Percentiles rank a stretch among this genome's conserved stretches.
phyloP scores from a whole-genome alignment of 2,113 vertebrate genomes.

The Gulo gulo region DNA sequence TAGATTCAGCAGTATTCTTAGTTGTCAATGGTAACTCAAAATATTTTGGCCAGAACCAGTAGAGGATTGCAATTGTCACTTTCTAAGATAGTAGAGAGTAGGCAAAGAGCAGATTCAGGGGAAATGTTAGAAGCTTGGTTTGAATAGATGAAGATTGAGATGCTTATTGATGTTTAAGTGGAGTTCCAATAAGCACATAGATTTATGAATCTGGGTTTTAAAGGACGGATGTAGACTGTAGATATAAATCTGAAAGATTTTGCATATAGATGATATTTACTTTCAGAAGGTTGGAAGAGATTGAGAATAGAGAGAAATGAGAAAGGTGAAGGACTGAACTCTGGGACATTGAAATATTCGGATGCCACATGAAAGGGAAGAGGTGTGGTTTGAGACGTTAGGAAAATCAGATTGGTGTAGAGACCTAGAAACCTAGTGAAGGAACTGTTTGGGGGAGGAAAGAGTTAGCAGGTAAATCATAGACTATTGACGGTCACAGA shows the following conservation, averaged over 20 bases:
- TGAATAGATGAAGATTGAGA: not conserved
- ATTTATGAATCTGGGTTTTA: not conserved
- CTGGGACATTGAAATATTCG: not conserved
- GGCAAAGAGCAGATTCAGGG: not conserved
- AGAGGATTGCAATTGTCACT: not conserved
- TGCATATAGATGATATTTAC: not conserved
- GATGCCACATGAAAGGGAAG: not conserved
- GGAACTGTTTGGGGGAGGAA: not conserved
- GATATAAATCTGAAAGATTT: not conserved
- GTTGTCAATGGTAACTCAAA: not conserved
- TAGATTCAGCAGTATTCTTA: not conserved
- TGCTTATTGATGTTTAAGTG: not conserved
- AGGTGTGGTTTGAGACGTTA: not conserved
- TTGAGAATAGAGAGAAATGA: not conserved
- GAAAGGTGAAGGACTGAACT: not conserved
- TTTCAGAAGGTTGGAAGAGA: not conserved
- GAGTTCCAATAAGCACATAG: not conserved
- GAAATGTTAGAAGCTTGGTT: not conserved
- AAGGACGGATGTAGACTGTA: not conserved
- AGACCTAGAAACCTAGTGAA: not conserved
- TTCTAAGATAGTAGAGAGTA: not conserved
- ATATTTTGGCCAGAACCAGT: not conserved
- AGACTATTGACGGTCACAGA: not conserved
- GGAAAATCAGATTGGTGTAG: not conserved
- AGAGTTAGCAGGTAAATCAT: not conserved